These are phyloP conservation scores for Allobates femoralis DNA, from an alignment of 2,797 vertebrate species.

Conservation along the genomic window DNA sequence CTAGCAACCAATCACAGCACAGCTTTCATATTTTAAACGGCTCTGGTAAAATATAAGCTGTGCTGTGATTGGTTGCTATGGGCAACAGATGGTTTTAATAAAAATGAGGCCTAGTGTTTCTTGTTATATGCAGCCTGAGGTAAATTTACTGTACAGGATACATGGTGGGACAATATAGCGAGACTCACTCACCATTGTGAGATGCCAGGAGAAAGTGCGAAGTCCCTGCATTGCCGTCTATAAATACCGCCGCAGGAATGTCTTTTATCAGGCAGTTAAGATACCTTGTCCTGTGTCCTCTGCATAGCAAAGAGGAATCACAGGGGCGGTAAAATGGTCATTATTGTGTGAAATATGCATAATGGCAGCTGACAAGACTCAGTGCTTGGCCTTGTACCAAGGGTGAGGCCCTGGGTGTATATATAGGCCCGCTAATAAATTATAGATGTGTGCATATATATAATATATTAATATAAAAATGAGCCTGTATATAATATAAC, in stretches of 20 bases:
- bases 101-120: too few relatives aligned
- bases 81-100: too few relatives aligned
- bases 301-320: slow-evolving; percentile 24
- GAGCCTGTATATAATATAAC: too few relatives aligned
- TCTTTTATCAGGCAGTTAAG: neutral
- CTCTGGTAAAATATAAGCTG: too few relatives aligned
- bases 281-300: neutral
- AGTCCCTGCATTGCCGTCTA: slow-evolving; percentile 68
- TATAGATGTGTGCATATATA: too few relatives aligned
- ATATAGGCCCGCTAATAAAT: neutral
- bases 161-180: neutral
- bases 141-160: neutral
- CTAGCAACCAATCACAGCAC: too few relatives aligned
- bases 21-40: too few relatives aligned
- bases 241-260: slow-evolving; percentile 59
- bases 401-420: neutral
- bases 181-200: neutral
- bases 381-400: neutral
- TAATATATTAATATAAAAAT: too few relatives aligned
- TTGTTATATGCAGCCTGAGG: too few relatives aligned
- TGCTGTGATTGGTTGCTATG: too few relatives aligned
- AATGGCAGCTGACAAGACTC: neutral
- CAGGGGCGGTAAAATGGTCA: slow-evolving; percentile 9
- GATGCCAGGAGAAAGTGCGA: neutral
- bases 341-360: neutral